Percentiles rank a stretch among this genome's conserved stretches.
phyloP scores from a whole-genome alignment of 1,140 invertebrate genomes.

The Wasmannia auropunctata region DNA sequence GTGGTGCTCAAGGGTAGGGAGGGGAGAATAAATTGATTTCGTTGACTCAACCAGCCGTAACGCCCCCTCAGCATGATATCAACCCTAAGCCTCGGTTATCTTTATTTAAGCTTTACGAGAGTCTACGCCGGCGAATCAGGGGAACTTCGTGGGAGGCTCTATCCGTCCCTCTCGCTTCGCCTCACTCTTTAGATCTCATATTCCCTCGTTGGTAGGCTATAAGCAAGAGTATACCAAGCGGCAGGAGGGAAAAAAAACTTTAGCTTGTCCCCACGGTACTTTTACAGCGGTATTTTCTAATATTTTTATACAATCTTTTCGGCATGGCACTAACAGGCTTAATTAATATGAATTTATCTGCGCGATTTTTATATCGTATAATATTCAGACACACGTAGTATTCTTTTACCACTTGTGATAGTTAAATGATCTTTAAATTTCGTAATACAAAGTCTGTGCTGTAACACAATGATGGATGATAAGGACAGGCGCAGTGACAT shows the following conservation, averaged over 20 bases:
- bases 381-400: not conserved
- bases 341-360: not conserved
- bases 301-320: not conserved
- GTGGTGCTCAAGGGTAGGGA: conserved; percentile 63
- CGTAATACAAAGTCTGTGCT: not conserved
- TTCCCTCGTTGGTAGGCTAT: conserved; percentile 60
- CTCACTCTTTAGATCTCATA: conserved; percentile 41
- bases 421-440: conserved; percentile 14
- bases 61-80: conserved; percentile 84
- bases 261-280: conserved; percentile 18
- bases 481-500: conserved; percentile 1
- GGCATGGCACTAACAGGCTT: not conserved
- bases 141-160: conserved; percentile 66
- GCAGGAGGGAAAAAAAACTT: conserved; percentile 50
- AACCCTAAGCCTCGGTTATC: conserved; percentile 84
- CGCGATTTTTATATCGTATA: not conserved
- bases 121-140: conserved; percentile 78
- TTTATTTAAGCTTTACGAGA: conserved; percentile 85
- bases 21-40: conserved; percentile 85
- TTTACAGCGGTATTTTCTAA: not conserved
- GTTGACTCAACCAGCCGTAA: conserved; percentile 85
- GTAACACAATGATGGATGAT: conserved; percentile 55
- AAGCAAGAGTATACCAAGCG: conserved; percentile 46
- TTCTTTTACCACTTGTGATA: not conserved
- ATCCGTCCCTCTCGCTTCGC: conserved; percentile 28